Percentiles rank a stretch among this genome's conserved stretches.
Evolutionary conservation across 2,888 invertebrate genomes (phyloP).

Genomic region (Drosophila seclusa): DNA sequence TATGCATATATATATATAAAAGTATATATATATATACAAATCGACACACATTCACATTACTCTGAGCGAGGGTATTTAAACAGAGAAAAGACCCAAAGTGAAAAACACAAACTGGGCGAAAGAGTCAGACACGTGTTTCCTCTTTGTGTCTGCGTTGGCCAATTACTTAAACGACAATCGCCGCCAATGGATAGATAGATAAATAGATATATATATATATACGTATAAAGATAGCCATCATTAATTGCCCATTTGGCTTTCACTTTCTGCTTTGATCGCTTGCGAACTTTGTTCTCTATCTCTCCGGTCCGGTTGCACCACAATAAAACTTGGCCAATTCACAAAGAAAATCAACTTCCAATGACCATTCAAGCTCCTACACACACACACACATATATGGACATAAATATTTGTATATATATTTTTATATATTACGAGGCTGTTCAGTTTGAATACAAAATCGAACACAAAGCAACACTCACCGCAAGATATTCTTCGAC

Average conservation of each 20-base stretch:
- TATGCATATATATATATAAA: too few species aligned
- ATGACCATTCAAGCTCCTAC: conserved; percentile 9
- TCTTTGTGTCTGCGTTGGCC: conserved; percentile 14
- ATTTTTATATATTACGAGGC: not conserved
- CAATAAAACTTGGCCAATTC: conserved; percentile 21
- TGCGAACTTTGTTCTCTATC: conserved; percentile 6
- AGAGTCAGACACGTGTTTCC: conserved; percentile 46
- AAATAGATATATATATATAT: not conserved
- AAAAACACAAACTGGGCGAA: conserved; percentile 20
- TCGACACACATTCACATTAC: not conserved
- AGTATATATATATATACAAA: not conserved
- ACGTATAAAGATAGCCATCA: conserved; percentile 29
- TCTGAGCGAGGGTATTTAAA: not conserved
- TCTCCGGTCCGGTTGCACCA: not conserved
- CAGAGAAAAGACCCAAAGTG: not conserved
- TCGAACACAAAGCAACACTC: conserved; percentile 3
- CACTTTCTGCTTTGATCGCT: conserved; percentile 45
- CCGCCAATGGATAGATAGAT: conserved; percentile 21
- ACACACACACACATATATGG: not conserved
- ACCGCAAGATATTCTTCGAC: conserved; percentile 2
- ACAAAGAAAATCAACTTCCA: conserved; percentile 33
- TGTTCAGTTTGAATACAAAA: not conserved
- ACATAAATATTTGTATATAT: not conserved
- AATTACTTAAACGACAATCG: conserved; percentile 34
- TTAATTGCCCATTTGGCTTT: conserved; percentile 56